Evolutionary conservation across 2,797 vertebrate species (phyloP).

Genomic region (Nothura maculosa): DNA sequence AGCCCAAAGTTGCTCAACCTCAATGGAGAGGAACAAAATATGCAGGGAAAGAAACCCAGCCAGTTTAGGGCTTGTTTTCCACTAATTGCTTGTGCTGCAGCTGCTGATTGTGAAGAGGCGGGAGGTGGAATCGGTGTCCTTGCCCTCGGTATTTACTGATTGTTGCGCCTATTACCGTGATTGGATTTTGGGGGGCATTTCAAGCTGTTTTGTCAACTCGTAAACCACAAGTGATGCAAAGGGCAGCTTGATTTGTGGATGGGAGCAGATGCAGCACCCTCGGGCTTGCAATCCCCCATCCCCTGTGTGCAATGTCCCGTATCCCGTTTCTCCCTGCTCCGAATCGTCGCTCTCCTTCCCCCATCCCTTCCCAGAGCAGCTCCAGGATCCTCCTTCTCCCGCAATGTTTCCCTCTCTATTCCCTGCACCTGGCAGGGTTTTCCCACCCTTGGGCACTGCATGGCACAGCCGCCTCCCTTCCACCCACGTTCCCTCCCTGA

Average conservation of each 20-base stretch:
- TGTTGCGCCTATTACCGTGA: rapidly evolving
- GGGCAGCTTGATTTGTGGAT: not conserved
- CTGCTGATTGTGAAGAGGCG: not conserved
- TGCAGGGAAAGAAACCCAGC: not conserved
- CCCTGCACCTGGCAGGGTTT: not conserved
- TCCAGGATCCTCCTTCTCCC: not conserved
- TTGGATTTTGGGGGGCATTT: not conserved
- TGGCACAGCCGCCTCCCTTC: not conserved
- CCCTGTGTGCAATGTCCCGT: not conserved
- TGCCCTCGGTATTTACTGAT: not conserved
- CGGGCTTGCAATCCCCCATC: not conserved
- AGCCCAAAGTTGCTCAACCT: not conserved
- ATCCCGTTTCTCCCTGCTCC: not conserved
- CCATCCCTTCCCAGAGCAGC: rapidly evolving
- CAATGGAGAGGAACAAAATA: not conserved
- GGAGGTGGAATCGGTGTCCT: not conserved
- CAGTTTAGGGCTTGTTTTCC: not conserved
- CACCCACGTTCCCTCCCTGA: not conserved
- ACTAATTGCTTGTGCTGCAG: not conserved
- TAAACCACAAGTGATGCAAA: not conserved
- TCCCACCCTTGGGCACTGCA: not conserved
- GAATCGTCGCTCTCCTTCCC: not conserved
- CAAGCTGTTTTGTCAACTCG: not conserved
- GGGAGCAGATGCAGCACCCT: not conserved
- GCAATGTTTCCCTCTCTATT: rapidly evolving